Conservation (phyloP, 2,888 invertebrate genomes). For the Aporophyla lueneburgensis region DNA sequence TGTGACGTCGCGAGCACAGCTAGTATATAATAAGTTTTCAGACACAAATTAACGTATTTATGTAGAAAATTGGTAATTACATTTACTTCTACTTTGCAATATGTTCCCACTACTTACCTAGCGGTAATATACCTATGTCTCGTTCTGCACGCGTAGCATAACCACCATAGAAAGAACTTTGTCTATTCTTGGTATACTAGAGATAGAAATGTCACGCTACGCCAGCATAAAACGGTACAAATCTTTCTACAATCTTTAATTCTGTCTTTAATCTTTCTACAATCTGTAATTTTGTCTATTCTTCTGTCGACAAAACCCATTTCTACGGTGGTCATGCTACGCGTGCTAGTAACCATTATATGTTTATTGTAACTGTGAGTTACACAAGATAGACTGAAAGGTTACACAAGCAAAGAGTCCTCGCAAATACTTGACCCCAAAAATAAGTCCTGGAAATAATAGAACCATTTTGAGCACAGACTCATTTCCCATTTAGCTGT, state of each 20-base stretch:
- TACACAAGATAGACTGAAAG: neutral
- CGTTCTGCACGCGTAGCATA: too few relatives aligned
- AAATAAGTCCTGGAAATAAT: slow-evolving; percentile 19
- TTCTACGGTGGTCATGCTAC: too few relatives aligned
- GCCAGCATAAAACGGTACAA: too few relatives aligned
- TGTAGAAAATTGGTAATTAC: neutral
- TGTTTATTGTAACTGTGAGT: neutral
- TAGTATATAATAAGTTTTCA: neutral
- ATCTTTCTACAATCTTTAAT: too few relatives aligned
- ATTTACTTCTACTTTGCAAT: neutral
- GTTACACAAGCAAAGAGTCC: slow-evolving; percentile 3
- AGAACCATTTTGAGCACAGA: neutral
- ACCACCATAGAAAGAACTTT: too few relatives aligned
- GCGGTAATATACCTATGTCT: neutral
- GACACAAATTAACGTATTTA: neutral
- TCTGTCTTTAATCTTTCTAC: too few relatives aligned
- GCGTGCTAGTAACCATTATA: too few relatives aligned
- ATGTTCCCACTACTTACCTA: neutral
- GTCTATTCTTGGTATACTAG: too few relatives aligned
- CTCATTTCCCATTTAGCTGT: slow-evolving; percentile 32
- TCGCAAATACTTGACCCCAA: neutral
- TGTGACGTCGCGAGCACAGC: too few relatives aligned
- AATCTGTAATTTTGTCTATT: too few relatives aligned
- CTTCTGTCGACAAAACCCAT: too few relatives aligned
- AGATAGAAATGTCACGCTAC: too few relatives aligned